These are phyloP conservation scores for Empidonax alnorum DNA, from an alignment of 2,113 vertebrate species.

Conservation along the genomic window DNA sequence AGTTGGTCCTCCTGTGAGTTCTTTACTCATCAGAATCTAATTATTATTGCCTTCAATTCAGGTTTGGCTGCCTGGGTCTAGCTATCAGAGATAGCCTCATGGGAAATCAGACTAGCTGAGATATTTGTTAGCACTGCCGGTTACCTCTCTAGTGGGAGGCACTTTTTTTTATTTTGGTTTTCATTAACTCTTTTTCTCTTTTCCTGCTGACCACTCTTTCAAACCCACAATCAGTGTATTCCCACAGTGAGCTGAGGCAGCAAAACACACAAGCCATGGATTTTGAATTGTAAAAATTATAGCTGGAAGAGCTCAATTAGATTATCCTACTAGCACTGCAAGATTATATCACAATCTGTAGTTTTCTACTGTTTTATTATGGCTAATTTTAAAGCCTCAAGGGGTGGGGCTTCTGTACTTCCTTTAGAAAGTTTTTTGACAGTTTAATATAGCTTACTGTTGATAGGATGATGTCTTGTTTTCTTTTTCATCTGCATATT, in stretches of 20 bases:
- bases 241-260: constrained; percentile 21
- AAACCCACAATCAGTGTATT: constrained; percentile 1
- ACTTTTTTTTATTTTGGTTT: constrained; percentile 25
- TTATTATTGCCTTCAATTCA: constrained; percentile 74
- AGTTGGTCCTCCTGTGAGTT: constrained; percentile 38
- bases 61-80: constrained; percentile 40
- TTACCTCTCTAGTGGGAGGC: constrained; percentile 18
- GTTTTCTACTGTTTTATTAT: constrained; percentile 3
- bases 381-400: not conserved
- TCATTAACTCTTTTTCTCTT: constrained; percentile 68
- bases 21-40: constrained; percentile 75
- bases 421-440: not conserved
- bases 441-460: not conserved
- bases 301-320: constrained; percentile 28
- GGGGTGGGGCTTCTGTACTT: not conserved
- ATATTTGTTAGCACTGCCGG: constrained; percentile 64
- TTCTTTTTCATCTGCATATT: not conserved
- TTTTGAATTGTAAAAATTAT: constrained; percentile 51
- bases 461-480: not conserved
- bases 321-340: constrained; percentile 3
- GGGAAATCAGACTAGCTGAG: constrained; percentile 73
- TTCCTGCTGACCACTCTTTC: constrained; percentile 51
- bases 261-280: not conserved
- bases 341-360: not conserved
- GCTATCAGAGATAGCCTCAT: constrained; percentile 31